phyloP scores from a whole-genome alignment of 2,888 invertebrate genomes.

The Aspidapion aeneum region DNA sequence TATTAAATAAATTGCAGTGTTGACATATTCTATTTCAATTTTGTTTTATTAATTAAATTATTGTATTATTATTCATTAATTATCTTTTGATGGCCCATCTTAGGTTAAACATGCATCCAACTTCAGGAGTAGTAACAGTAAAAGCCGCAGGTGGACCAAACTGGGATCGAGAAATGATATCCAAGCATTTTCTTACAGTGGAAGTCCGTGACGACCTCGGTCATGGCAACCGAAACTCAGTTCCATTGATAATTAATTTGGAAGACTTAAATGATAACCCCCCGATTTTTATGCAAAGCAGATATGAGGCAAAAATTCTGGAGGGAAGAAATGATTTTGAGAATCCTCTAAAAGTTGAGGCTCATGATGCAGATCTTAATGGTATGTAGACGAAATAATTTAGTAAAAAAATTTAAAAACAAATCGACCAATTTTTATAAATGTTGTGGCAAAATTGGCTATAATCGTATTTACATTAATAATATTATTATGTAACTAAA shows the following conservation, averaged over 20 bases:
- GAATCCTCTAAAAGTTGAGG: constrained; percentile 71
- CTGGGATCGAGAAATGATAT: constrained; percentile 82
- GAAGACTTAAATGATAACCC: constrained; percentile 89
- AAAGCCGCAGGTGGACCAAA: constrained; percentile 68
- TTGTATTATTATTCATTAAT: no score
- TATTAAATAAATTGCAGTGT: no score
- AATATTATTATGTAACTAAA: no score
- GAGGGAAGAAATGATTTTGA: constrained; percentile 83
- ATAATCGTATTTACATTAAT: no score
- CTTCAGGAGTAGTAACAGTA: constrained; percentile 82
- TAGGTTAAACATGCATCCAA: constrained; percentile 76
- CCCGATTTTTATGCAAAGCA: constrained; percentile 77
- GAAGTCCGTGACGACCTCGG: constrained; percentile 88
- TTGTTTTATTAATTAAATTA: background rate
- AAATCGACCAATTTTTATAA: no score
- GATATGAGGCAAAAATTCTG: constrained; percentile 76
- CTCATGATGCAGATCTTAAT: constrained; percentile 80
- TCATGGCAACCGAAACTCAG: constrained; percentile 79
- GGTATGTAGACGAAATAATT: constrained; percentile 48
- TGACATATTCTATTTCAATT: background rate
- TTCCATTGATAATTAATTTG: constrained; percentile 76
- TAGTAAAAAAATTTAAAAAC: background rate
- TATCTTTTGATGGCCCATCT: no score
- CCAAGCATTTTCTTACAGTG: constrained; percentile 81
- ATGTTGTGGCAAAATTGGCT: no score